Evolutionary conservation across 2,797 vertebrate species (phyloP), one percentile per base, ranked within the genome.

Genomic region (Luscinia luscinia): DNA sequence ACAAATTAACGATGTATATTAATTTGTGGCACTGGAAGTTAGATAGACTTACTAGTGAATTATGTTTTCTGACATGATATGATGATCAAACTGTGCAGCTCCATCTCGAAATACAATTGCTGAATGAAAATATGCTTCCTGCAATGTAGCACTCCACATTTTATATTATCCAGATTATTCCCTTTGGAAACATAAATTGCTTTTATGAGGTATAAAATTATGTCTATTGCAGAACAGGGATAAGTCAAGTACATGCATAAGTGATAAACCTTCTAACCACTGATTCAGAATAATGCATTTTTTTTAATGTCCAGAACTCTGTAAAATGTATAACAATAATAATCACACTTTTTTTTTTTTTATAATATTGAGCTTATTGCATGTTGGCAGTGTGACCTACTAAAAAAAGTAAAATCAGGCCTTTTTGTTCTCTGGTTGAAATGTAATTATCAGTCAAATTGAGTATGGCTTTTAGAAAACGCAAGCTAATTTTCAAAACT

Each of bases 171-270:
- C 97, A 97, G 95, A 98, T 98, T 98, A 98, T 98, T 98, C 98
- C 98, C 98, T 97, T 98, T 98, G 98, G 98, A 98, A 98, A 94
- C 98, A 98, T 98, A 98, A 98, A 98, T 98, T 98, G 98, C 97
- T 97, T 98, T 98, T 98, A 98, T 97, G 98, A 98, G 97, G 97
- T 98, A 98, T 98, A 98, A 98, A 98, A 98, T 98, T 98, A 98
- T 97, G 97, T 98, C 97, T 98, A 98, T 98, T 98, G 97, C 96
- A 98, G 98, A 98, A 97, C 91, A 97, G 98, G 98, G 98, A 98
- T 98, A 98, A 98, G 97, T 97, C 96, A 97, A 97, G 97, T 97
- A 96, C 97, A 97, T 98, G 97, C 97, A 97, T 98, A 98, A 98
- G 96, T 98, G 97, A 98, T 98, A 98, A 98, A 97, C 97, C 97